Evolutionary conservation across 2,113 vertebrate species (phyloP), one percentile per base, ranked within the genome.

Genomic region (Cochlearius cochlearius): DNA sequence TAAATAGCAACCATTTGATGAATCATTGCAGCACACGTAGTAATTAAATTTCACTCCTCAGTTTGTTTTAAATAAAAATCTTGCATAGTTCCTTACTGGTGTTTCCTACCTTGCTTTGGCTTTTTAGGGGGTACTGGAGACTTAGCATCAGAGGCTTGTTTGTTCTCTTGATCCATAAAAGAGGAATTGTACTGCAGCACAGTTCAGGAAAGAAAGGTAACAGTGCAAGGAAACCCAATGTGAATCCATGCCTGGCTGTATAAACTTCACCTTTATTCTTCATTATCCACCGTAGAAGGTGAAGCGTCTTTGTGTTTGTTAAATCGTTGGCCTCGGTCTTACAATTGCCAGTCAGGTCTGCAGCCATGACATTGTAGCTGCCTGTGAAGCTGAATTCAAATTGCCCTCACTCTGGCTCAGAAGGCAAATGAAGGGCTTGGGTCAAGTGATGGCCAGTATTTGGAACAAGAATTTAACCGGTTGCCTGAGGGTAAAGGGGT

Each of bases 1-100:
- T 67, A 86, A 91, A 88, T 52, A 78, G 73, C 50, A 82, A 69
- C 56, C 15, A 75, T 59, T 89, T 73, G 75, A 92, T 49, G 36
- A 90, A 74, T 84, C 41, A 39, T 50, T 78, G 77, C 60, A 2
- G 1, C 56, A 60, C 49, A 15, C 36, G 43, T 74, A 72, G 52
- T 77, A 84, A 86, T 91, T 77, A 59, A 82, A 59, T 92, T 88
- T 91, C 59, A 69, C 17, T 84, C 41, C 74, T 84, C 64, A 60
- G 45, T 86, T 90, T 83, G 17, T 94, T 94, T 87, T 52, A 50
- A 92, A 91, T 59, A 91, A 80, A 95, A 92, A 47, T 58, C 50
- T 81, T 63, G 30, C 52, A 16, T 49, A 50, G n/a, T 59, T 92
- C 41, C 23, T 32, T 50, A 41, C 32, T 27, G 49, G 38, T 68